Base-by-base conservation (phyloP, 2,888 invertebrate genomes). In the Euproctis similis region DNA sequence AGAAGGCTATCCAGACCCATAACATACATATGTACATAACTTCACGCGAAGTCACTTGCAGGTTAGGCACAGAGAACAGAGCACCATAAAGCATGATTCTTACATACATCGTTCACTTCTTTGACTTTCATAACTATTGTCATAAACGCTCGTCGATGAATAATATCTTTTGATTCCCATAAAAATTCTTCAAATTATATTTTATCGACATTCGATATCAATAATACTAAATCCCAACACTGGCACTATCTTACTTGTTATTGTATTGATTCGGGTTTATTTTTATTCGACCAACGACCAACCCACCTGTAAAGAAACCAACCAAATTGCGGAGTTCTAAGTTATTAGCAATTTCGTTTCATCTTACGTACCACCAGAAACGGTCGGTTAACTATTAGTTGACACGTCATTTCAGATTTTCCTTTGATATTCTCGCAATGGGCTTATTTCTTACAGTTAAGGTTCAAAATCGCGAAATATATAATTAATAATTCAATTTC, bases 211-310 rank as follows among this genome's bases (percentile, higher is more conserved):
- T 24, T 51, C 42, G 48, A 43, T 41, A 41, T 37, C 37, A 32
- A 31, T 36, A 21, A 26, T 22, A 30, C 10, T 2, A 12, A 29
- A 26, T 20, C 28, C 8, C 64, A 39, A 39, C 65, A 39, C 63
- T 66, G 60, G 8, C 22, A 39, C 46, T 49, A 58, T 62, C 64
- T 60, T 53, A 43, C 47, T 60, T 55, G 66, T 58, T 59, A 55
- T 59, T 61, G 62, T 69, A 74, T 74, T 71, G 73, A 74, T 74
- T 73, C 51, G 54, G 53, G 53, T 68, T 68, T 72, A 71, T 75
- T 73, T 72, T 65, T 62, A 60, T 65, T 64, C 58, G 39, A 36
- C 33, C 30, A 34, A 55, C 58, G 39, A 36, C 33, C 30, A 34
- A 55, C 54, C 59, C 61, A 67, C 66, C 66, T 66, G 60, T 47